Evolutionary conservation across 2,113 vertebrate genomes (phyloP).

Genomic region (Puffinus mauretanicus): DNA sequence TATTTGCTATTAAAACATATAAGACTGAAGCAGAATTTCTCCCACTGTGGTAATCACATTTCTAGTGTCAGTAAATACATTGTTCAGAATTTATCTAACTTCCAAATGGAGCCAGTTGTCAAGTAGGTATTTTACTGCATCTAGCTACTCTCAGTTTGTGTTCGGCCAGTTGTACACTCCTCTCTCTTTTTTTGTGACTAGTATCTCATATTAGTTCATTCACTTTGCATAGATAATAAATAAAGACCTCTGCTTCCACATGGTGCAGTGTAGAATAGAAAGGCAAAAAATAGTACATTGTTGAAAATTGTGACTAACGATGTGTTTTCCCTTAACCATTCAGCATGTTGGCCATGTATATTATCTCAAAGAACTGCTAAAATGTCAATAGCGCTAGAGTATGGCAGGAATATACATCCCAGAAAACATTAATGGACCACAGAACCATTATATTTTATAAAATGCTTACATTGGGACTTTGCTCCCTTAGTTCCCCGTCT

Average conservation of each 20-base stretch:
- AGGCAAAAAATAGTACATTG: neutral
- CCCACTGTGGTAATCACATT: neutral
- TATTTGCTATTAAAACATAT: constrained; percentile 42
- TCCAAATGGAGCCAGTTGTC: neutral
- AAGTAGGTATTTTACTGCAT: neutral
- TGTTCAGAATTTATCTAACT: neutral
- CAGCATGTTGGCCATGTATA: neutral
- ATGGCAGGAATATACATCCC: neutral
- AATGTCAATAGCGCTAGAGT: neutral
- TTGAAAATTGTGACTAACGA: neutral
- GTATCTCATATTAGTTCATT: neutral
- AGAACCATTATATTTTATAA: neutral
- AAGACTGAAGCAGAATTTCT: constrained; percentile 1
- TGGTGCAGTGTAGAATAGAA: neutral
- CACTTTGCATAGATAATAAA: neutral
- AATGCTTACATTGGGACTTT: neutral
- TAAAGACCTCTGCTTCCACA: neutral
- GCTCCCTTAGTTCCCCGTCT: neutral
- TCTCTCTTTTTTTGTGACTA: neutral
- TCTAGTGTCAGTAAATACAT: neutral
- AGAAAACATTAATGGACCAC: neutral
- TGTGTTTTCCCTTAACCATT: neutral
- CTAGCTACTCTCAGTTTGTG: neutral
- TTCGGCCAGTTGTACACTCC: neutral
- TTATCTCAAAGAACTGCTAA: neutral